Evolutionary conservation across 2,113 vertebrate genomes (phyloP).

Genomic region (Galeopterus variegatus): DNA sequence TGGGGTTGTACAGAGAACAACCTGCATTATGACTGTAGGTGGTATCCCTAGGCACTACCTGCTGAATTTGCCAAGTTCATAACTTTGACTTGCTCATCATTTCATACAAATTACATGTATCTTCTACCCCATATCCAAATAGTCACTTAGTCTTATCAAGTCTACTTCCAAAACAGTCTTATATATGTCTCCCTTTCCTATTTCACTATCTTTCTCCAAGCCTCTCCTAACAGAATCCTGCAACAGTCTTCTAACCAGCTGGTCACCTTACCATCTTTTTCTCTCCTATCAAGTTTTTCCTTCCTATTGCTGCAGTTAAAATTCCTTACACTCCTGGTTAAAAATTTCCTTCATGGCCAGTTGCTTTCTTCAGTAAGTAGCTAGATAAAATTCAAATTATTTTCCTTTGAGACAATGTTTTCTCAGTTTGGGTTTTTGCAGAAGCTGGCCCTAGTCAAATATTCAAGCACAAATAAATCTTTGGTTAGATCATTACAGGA

Average conservation of each 20-base stretch:
- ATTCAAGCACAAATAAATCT: neutral
- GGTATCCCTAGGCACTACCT: neutral
- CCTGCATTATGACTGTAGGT: rapidly evolving
- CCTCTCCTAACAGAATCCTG: neutral
- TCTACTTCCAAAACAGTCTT: neutral
- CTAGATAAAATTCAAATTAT: neutral
- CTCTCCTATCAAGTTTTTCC: neutral
- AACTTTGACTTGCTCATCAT: neutral
- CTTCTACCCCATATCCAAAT: neutral
- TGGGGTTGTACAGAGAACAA: neutral
- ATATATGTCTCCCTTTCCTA: neutral
- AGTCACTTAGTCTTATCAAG: neutral
- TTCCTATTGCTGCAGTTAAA: neutral
- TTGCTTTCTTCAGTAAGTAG: neutral
- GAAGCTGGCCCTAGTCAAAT: neutral
- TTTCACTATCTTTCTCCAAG: neutral
- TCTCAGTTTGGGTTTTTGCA: neutral
- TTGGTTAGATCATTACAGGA: neutral
- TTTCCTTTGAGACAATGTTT: neutral
- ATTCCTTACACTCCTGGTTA: neutral
- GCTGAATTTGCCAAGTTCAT: neutral
- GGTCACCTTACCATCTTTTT: neutral
- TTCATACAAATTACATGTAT: neutral
- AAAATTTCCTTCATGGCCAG: neutral
- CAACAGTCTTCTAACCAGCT: neutral